phyloP scores from a whole-genome alignment of 2,797 vertebrate genomes.

The Natrix natrix region DNA sequence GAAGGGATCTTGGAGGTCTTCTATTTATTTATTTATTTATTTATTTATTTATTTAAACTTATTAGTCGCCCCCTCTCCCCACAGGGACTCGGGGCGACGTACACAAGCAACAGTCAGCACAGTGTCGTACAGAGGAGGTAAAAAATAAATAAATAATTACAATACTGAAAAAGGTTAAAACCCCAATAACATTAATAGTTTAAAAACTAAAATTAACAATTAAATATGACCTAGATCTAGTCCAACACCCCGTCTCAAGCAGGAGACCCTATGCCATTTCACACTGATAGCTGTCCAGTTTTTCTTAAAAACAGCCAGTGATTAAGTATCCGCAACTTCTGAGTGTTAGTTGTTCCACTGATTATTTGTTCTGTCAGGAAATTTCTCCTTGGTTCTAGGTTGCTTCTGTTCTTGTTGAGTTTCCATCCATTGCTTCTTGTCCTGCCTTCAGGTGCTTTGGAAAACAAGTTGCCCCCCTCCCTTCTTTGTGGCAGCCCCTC shows the following conservation, averaged over 20 bases:
- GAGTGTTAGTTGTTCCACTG: not conserved
- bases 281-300: not conserved
- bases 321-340: not conserved
- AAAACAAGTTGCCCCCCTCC: not conserved
- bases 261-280: not conserved
- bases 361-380: not conserved
- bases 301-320: not conserved
- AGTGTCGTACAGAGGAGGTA: too few species aligned
- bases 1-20: not conserved
- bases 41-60: too few species aligned
- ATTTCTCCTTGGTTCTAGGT: not conserved
- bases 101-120: too few species aligned
- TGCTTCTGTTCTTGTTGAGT: not conserved
- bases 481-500: not conserved
- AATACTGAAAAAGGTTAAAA: too few species aligned
- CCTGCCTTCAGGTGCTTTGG: not conserved
- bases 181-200: too few species aligned
- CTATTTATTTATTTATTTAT: too few species aligned
- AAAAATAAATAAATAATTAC: too few species aligned
- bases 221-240: too few species aligned
- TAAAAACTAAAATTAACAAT: too few species aligned
- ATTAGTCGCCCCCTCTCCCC: too few species aligned
- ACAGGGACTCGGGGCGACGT: too few species aligned
- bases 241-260: not conserved
- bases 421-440: not conserved